These are phyloP conservation scores for Morphnarchus princeps DNA, from an alignment of 2,113 vertebrate species.

Conservation along the genomic window DNA sequence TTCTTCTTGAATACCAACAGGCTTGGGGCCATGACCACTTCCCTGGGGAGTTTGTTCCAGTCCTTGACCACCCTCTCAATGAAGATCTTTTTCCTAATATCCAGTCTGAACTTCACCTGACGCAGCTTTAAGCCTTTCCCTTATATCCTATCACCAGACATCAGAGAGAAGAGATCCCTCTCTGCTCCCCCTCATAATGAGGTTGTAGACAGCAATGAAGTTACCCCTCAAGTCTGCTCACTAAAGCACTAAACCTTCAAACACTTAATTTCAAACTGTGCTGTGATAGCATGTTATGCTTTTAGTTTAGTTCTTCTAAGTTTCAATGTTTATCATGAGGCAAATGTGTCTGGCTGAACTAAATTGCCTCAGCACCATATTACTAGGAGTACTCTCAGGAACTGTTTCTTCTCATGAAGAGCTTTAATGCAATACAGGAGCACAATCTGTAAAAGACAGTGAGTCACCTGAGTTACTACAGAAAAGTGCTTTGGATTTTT, in stretches of 20 bases:
- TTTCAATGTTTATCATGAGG: background rate
- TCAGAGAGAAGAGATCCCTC: background rate
- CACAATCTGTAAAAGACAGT: background rate
- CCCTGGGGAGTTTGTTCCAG: background rate
- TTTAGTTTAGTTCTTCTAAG: background rate
- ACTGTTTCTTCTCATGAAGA: background rate
- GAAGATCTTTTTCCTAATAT: background rate
- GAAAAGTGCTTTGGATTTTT: background rate
- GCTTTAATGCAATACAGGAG: background rate
- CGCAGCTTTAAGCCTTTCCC: background rate
- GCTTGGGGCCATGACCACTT: background rate
- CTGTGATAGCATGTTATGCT: background rate
- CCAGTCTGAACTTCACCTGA: background rate
- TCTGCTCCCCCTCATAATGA: fast-evolving
- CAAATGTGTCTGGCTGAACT: background rate
- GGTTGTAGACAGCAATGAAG: background rate
- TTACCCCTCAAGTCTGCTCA: background rate
- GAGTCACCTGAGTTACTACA: background rate
- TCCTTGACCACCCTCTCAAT: background rate
- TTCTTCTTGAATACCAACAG: background rate
- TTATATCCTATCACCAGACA: background rate
- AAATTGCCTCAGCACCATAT: background rate
- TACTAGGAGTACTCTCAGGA: background rate
- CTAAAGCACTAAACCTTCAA: background rate
- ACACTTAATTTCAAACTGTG: background rate